Percentiles rank a stretch among this genome's conserved stretches.
These are phyloP conservation scores for Girardia tigrina DNA, from an alignment of 2,888 invertebrate genomes.

Conservation along the genomic window DNA sequence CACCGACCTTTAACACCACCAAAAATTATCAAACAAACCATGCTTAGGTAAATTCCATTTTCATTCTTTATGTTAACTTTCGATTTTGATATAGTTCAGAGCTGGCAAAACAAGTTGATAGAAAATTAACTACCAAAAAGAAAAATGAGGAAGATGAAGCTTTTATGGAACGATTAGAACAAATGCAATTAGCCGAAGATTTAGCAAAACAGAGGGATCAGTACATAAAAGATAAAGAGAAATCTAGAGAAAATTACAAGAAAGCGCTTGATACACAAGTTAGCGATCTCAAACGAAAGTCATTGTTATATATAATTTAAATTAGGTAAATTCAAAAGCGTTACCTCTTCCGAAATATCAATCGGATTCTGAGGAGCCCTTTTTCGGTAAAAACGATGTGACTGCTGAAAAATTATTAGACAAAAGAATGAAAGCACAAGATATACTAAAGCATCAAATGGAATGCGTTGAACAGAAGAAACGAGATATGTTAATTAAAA, in stretches of 20 bases:
- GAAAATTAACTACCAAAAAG: conserved; percentile 39
- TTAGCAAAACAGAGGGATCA: conserved; percentile 48
- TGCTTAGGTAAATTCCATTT: conserved; percentile 37
- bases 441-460: conserved; percentile 46
- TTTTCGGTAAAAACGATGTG: conserved; percentile 49
- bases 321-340: conserved; percentile 46
- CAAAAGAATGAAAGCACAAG: conserved; percentile 43
- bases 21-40: conserved; percentile 43
- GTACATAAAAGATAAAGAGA: conserved; percentile 43
- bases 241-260: conserved; percentile 45
- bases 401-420: conserved; percentile 47
- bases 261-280: conserved; percentile 46
- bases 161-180: conserved; percentile 48
- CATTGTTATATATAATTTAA: not conserved
- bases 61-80: not conserved
- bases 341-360: conserved; percentile 44
- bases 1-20: conserved; percentile 48
- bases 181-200: conserved; percentile 50
- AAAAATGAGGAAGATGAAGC: conserved; percentile 45
- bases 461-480: conserved; percentile 46
- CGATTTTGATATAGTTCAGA: conserved; percentile 39
- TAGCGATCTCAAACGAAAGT: conserved; percentile 16
- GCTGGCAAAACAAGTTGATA: conserved; percentile 43
- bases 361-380: conserved; percentile 42
- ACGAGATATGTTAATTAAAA: conserved; percentile 45